Percentiles rank a stretch among this genome's conserved stretches.
These are phyloP conservation scores for Orycteropus afer DNA, from an alignment of 2,113 vertebrate genomes.

Conservation along the genomic window DNA sequence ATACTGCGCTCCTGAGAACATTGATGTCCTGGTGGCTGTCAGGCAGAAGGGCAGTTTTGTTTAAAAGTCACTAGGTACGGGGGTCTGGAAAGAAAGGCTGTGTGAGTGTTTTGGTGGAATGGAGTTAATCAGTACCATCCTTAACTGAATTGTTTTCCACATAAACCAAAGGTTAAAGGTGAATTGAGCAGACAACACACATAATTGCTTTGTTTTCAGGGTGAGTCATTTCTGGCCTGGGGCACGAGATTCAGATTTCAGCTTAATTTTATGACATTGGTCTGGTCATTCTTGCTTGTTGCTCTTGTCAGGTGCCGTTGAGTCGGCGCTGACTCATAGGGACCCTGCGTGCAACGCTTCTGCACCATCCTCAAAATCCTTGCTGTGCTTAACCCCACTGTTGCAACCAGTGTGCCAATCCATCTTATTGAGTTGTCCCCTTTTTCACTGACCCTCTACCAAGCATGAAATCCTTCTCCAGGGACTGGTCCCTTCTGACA, in stretches of 20 bases:
- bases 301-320: too few species aligned
- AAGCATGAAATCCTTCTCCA: too few species aligned
- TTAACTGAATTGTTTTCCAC: conserved; percentile 56
- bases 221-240: conserved; percentile 26
- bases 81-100: not conserved
- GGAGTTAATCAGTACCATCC: conserved; percentile 45
- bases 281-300: not conserved
- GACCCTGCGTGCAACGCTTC: too few species aligned
- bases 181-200: conserved; percentile 26
- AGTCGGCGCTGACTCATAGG: too few species aligned
- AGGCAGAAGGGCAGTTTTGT: not conserved
- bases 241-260: not conserved
- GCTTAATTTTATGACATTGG: conserved; percentile 22
- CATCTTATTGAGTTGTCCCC: too few species aligned
- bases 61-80: not conserved
- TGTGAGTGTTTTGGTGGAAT: not conserved
- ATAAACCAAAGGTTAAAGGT: conserved; percentile 41
- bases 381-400: too few species aligned
- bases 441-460: too few species aligned
- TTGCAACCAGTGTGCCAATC: too few species aligned
- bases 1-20: not conserved
- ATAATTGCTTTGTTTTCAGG: conserved; percentile 59
- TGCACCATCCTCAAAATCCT: too few species aligned
- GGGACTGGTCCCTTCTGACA: too few species aligned
- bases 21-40: not conserved